A percentile compares a stretch with the other conserved stretches of the same genome.
Evolutionary conservation across 2,113 vertebrate genomes (phyloP).

Genomic region (Rhabdornis inornatus): DNA sequence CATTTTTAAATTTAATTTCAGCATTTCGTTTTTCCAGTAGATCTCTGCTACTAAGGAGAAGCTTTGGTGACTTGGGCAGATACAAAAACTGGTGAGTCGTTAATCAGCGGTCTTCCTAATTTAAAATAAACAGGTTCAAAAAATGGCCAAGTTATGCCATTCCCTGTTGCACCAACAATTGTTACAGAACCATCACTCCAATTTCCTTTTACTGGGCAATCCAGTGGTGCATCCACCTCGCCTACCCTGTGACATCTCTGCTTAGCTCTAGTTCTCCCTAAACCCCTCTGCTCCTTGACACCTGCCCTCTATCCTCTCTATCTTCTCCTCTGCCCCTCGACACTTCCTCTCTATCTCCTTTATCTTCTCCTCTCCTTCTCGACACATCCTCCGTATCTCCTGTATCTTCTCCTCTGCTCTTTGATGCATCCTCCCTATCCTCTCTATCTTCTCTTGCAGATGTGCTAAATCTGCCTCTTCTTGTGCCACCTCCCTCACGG

Average conservation of each 20-base stretch:
- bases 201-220: background rate
- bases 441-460: background rate
- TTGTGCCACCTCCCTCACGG: background rate
- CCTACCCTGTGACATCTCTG: background rate
- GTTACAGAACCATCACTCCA: too few relatives aligned
- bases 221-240: too few relatives aligned
- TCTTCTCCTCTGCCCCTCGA: background rate
- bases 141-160: fast-evolving
- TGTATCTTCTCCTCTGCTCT: background rate
- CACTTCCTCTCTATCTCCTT: background rate
- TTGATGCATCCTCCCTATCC: background rate
- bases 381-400: background rate
- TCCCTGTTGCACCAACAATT: background rate
- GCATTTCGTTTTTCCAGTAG: too few relatives aligned
- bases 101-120: background rate
- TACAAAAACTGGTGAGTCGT: background rate
- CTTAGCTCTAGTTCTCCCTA: background rate
- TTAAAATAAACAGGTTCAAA: background rate
- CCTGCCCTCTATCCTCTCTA: background rate
- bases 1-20: background rate
- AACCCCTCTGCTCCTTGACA: background rate
- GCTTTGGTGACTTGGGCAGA: background rate
- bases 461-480: background rate
- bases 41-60: background rate
- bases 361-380: background rate